A percentile compares a stretch with the other conserved stretches of the same genome.
These are phyloP conservation scores for Rhynchotus rufescens DNA, from an alignment of 2,797 vertebrate species.

Conservation along the genomic window DNA sequence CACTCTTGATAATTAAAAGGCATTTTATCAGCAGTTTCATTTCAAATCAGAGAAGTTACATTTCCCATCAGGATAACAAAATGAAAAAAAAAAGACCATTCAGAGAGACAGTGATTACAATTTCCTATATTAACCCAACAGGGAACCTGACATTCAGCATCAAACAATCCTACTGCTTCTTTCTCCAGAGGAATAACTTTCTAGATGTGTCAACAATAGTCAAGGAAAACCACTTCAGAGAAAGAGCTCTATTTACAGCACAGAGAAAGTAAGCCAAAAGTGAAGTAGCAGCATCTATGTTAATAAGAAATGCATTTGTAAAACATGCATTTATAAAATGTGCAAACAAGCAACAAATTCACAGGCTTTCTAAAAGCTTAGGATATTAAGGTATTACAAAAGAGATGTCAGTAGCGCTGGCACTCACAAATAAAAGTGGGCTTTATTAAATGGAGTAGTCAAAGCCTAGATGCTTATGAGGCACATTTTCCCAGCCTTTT, in stretches of 20 bases:
- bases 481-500: slow-evolving; percentile 42
- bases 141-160: not conserved
- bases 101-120: not conserved
- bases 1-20: slow-evolving; percentile 24
- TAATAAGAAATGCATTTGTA: slow-evolving; percentile 6
- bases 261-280: slow-evolving; percentile 31
- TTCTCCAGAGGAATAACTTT: slow-evolving; percentile 34
- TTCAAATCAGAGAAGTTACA: not conserved
- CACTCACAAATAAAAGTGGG: slow-evolving; percentile 3
- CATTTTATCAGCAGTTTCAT: slow-evolving; percentile 38
- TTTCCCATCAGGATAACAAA: slow-evolving; percentile 27
- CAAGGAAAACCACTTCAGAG: slow-evolving; percentile 31
- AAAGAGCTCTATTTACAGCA: slow-evolving; percentile 21
- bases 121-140: slow-evolving; percentile 7
- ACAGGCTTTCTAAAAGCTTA: slow-evolving; percentile 36
- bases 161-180: not conserved
- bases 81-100: not conserved
- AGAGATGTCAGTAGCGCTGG: slow-evolving; percentile 8
- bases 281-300: not conserved
- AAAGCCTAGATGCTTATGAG: not conserved
- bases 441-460: slow-evolving; percentile 12
- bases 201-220: not conserved
- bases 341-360: slow-evolving; percentile 20
- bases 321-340: not conserved
- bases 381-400: slow-evolving; percentile 13